phyloP scores from a whole-genome alignment of 2,888 invertebrate species.

The Metopia argyrocephala region DNA sequence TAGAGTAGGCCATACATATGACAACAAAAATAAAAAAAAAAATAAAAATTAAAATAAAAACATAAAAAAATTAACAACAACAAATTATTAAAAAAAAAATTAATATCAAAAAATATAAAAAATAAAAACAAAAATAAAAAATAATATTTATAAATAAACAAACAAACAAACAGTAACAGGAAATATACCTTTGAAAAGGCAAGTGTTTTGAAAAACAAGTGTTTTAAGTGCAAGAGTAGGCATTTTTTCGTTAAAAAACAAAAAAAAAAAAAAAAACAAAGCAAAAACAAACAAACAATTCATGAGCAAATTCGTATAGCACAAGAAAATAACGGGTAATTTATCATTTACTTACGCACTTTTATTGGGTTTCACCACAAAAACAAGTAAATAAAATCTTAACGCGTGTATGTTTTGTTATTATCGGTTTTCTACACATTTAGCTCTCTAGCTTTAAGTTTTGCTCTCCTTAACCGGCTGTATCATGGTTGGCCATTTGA shows the following conservation, averaged over 20 bases:
- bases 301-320: neutral
- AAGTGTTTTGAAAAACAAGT: too few relatives aligned
- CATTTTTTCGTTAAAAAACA: neutral
- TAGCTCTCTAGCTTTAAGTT: neutral
- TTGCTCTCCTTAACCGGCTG: too few relatives aligned
- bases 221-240: neutral
- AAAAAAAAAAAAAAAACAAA: neutral
- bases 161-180: too few relatives aligned
- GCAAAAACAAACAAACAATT: slow-evolving; percentile 15
- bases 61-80: neutral
- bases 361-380: slow-evolving; percentile 8
- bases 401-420: slow-evolving; percentile 10
- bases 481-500: too few relatives aligned
- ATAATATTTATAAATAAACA: too few relatives aligned
- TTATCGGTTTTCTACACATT: neutral
- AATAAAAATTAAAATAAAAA: neutral
- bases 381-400: neutral
- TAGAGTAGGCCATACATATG: neutral
- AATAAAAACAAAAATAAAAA: too few relatives aligned
- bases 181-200: too few relatives aligned
- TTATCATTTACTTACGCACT: slow-evolving; percentile 12
- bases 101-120: neutral
- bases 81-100: neutral
- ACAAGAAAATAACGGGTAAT: slow-evolving; percentile 23
- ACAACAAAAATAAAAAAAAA: slow-evolving; percentile 4